Evolutionary conservation across 1,140 invertebrate species (phyloP).

Genomic region (Heliconius congener): DNA sequence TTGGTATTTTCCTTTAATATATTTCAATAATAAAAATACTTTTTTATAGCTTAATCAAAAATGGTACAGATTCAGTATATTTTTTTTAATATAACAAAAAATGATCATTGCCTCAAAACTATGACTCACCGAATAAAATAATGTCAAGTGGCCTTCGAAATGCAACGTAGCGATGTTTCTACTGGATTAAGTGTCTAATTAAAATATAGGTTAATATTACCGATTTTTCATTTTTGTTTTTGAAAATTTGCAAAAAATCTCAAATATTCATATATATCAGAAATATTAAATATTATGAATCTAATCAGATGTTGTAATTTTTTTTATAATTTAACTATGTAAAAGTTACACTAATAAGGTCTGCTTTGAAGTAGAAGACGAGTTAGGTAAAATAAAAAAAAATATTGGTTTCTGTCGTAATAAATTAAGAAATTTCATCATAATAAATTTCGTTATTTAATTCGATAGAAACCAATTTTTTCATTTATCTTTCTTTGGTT

Average conservation of each 20-base stretch:
- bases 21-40: too few relatives aligned
- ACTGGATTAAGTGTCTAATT: conserved; percentile 8
- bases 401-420: too few relatives aligned
- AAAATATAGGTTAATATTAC: neutral
- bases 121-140: neutral
- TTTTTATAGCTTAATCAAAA: too few relatives aligned
- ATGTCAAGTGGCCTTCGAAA: conserved; percentile 18
- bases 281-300: neutral
- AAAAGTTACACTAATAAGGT: neutral
- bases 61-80: too few relatives aligned
- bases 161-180: neutral
- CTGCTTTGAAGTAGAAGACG: neutral
- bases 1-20: too few relatives aligned
- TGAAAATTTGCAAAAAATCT: neutral
- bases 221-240: neutral
- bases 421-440: too few relatives aligned
- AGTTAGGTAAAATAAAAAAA: neutral
- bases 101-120: neutral
- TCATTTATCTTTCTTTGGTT: neutral
- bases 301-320: conserved; percentile 3
- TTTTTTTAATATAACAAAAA: neutral
- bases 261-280: too few relatives aligned
- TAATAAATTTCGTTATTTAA: too few relatives aligned
- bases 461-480: neutral
- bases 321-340: neutral